Conservation (phyloP, 1,140 invertebrate species). For the Muscidifurax raptorellus region DNA sequence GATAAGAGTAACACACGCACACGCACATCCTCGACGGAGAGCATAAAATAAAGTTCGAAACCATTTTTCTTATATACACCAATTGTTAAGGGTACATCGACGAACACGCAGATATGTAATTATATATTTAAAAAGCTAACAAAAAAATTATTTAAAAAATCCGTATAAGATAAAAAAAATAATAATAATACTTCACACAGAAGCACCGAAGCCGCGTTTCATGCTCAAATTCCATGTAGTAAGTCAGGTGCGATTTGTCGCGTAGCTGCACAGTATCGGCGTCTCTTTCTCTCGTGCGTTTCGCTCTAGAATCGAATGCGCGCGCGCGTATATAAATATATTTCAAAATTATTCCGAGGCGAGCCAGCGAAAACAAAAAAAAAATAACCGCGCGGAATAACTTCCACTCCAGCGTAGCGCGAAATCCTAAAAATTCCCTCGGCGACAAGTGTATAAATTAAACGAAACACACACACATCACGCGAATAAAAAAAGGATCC, state of each 20-base stretch:
- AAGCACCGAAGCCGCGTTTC: constrained; percentile 64
- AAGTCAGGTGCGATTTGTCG: constrained; percentile 45
- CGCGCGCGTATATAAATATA: background rate
- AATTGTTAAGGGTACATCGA: constrained; percentile 37
- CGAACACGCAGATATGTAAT: background rate
- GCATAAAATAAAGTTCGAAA: constrained; percentile 29
- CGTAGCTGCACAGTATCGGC: background rate
- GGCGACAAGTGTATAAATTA: background rate
- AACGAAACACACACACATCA: background rate
- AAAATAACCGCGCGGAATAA: too few relatives aligned
- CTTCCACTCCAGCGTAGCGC: background rate
- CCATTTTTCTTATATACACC: constrained; percentile 41
- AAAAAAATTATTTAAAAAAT: background rate
- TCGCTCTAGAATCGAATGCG: background rate
- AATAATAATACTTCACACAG: constrained; percentile 33
- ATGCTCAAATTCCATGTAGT: constrained; percentile 70
- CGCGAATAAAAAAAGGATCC: background rate
- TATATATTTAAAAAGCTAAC: constrained; percentile 26
- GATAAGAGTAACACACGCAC: constrained; percentile 24
- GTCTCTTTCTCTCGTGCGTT: background rate
- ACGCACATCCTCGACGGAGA: constrained; percentile 31
- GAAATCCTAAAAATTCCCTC: background rate
- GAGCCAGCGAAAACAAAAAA: too few relatives aligned
- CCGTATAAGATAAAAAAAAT: background rate
- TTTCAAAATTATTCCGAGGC: background rate